These are phyloP conservation scores for Pentalonia nigronervosa DNA, from an alignment of 1,140 invertebrate species.

Conservation along the genomic window DNA sequence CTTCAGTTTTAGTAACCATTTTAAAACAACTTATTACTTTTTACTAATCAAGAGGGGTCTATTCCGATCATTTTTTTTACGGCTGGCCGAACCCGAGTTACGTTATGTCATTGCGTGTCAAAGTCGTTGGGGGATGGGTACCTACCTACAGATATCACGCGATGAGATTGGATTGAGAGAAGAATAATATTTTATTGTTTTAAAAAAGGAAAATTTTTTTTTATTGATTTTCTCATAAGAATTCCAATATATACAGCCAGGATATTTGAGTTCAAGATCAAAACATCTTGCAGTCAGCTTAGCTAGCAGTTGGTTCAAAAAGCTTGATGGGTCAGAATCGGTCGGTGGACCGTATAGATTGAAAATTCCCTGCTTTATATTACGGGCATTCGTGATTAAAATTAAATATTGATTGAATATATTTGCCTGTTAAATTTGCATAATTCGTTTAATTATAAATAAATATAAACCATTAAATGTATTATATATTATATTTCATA, in stretches of 20 bases:
- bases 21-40: no score
- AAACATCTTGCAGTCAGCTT: not conserved
- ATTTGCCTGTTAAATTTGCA: not conserved
- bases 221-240: not conserved
- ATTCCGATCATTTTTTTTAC: no score
- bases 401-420: not conserved
- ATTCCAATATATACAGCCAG: not conserved
- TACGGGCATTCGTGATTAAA: not conserved
- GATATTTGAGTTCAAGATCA: not conserved
- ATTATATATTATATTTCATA: no score
- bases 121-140: no score
- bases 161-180: no score
- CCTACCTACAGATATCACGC: no score
- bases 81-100: no score
- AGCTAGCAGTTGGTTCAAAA: not conserved
- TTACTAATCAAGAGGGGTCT: no score
- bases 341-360: not conserved
- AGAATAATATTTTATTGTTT: no score
- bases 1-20: no score
- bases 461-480: not conserved
- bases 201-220: not conserved
- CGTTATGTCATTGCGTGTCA: no score
- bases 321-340: not conserved
- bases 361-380: not conserved
- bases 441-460: not conserved